Conservation (phyloP, 2,797 vertebrate species). For the Lycodopsis pacificus region DNA sequence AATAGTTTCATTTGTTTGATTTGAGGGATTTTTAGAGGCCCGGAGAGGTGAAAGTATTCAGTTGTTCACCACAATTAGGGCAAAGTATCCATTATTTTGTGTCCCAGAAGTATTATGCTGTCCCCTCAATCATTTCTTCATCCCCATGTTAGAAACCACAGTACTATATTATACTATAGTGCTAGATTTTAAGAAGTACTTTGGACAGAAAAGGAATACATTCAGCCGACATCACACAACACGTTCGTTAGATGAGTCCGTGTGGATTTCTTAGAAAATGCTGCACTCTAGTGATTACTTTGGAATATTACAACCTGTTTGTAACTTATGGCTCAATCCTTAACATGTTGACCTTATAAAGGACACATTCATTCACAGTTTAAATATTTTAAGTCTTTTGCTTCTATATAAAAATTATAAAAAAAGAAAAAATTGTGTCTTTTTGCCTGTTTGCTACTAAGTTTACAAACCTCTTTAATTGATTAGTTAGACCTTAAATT, state of each 20-base stretch:
- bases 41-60: neutral
- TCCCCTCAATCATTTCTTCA: neutral
- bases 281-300: constrained; percentile 39
- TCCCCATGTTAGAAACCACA: neutral
- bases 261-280: constrained; percentile 39
- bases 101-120: neutral
- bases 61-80: neutral
- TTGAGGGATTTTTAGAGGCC: neutral
- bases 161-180: too few species aligned
- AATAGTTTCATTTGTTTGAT: neutral
- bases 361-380: neutral
- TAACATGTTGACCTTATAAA: neutral
- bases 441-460: neutral
- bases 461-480: neutral
- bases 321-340: neutral
- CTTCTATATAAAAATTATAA: neutral
- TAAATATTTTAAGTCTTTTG: neutral
- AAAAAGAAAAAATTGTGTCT: neutral
- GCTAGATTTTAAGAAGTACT: neutral
- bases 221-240: neutral
- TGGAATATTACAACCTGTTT: neutral
- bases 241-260: neutral
- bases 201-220: neutral
- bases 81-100: neutral
- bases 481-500: neutral